Evolutionary conservation across 2,797 vertebrate genomes (phyloP).

Genomic region (Jordanella pulchra): DNA sequence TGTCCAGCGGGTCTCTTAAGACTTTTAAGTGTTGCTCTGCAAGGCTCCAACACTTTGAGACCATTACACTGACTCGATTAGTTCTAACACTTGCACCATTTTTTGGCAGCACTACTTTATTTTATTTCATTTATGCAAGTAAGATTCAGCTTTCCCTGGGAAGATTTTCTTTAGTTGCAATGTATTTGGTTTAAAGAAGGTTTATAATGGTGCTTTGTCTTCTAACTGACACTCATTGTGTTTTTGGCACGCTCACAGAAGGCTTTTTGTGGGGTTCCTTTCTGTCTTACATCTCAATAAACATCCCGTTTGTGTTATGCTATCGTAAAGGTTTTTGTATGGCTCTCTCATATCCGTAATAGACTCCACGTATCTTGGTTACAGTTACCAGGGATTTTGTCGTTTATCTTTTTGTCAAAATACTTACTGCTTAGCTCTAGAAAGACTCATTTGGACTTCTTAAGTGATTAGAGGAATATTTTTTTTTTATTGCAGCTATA

Average conservation of each 20-base stretch:
- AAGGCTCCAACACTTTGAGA: neutral
- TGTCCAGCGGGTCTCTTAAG: constrained; percentile 6
- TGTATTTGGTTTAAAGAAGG: neutral
- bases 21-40: constrained; percentile 1
- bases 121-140: neutral
- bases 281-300: neutral
- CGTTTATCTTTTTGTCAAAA: neutral
- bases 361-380: neutral
- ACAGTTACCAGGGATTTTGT: neutral
- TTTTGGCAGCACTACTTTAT: neutral
- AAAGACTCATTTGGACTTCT: neutral
- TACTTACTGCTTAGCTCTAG: neutral
- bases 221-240: neutral
- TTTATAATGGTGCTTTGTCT: neutral
- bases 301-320: neutral
- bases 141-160: neutral
- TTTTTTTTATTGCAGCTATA: too few relatives aligned
- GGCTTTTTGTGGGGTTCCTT: neutral
- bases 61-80: neutral
- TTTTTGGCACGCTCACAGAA: neutral
- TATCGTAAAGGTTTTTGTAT: neutral
- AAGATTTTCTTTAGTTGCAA: neutral
- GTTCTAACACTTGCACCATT: neutral
- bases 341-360: neutral
- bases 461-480: neutral